These are phyloP conservation scores for Tiaroga cobitis DNA, from an alignment of 2,797 vertebrate genomes.

Conservation along the genomic window DNA sequence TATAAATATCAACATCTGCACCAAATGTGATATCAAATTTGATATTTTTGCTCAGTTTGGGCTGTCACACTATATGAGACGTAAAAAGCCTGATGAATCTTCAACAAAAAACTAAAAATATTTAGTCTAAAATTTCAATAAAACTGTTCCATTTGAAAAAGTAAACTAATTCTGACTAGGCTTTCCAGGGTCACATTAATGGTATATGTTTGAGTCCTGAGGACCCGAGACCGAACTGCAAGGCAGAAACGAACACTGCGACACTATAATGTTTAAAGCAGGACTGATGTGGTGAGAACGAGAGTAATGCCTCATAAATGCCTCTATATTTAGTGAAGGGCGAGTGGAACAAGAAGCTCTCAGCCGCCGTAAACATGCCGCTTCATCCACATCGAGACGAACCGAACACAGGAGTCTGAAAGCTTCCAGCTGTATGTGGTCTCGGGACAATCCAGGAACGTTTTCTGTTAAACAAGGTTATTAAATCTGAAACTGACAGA, in stretches of 20 bases:
- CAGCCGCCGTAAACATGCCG: not conserved
- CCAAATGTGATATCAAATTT: no score
- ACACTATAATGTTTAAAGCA: conserved; percentile 5
- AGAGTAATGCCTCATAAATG: conserved; percentile 10
- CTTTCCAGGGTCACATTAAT: not conserved
- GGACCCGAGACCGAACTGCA: not conserved
- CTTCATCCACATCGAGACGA: not conserved
- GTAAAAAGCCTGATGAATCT: not conserved
- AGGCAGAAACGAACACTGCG: not conserved
- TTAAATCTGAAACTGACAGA: not conserved
- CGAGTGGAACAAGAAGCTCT: not conserved
- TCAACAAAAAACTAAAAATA: no score
- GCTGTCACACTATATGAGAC: not conserved
- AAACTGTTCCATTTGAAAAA: not conserved
- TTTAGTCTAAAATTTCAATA: not conserved
- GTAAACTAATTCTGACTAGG: no score
- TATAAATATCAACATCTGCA: no score
- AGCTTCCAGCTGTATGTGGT: not conserved
- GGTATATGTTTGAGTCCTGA: conserved; percentile 3
- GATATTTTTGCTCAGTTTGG: no score
- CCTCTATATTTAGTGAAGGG: conserved; percentile 35
- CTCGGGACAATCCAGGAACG: not conserved
- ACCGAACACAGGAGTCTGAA: not conserved
- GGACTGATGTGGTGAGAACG: conserved; percentile 31
- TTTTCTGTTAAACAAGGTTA: conserved; percentile 17